Evolutionary conservation across 2,113 vertebrate species (phyloP).

Genomic region (Sciurus niger): DNA sequence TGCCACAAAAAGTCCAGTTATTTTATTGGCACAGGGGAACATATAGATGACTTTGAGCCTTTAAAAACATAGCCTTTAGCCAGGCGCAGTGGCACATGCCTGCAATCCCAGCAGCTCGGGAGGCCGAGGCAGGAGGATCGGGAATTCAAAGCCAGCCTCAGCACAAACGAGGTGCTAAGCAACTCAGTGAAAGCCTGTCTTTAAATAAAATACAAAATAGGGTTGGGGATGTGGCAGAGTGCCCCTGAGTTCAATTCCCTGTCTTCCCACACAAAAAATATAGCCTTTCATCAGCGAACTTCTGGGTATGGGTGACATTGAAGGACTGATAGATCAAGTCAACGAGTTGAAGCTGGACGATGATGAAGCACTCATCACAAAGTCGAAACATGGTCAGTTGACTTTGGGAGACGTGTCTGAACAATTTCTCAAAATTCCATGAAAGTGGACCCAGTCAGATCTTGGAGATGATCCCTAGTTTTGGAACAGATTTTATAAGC

Average conservation of each 20-base stretch:
- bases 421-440: slow-evolving; percentile 99
- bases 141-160: too few species aligned
- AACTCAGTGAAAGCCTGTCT: too few species aligned
- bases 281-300: slow-evolving; percentile 99
- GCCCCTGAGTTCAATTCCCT: too few species aligned
- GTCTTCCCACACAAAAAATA: slow-evolving; percentile 89
- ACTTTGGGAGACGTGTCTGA: slow-evolving; percentile 99
- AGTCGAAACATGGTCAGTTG: slow-evolving; percentile 99
- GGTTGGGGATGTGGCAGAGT: too few species aligned
- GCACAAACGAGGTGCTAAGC: too few species aligned
- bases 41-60: slow-evolving; percentile 99
- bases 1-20: slow-evolving; percentile 98
- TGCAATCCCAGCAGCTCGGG: too few species aligned
- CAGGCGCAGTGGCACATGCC: too few species aligned
- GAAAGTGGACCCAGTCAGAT: slow-evolving; percentile 99
- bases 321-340: slow-evolving; percentile 98
- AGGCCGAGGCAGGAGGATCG: too few species aligned
- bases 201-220: too few species aligned
- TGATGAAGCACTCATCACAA: slow-evolving; percentile 98
- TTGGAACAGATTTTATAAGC: slow-evolving; percentile 99
- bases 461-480: slow-evolving; percentile 99
- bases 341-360: slow-evolving; percentile 99
- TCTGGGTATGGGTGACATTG: slow-evolving; percentile 99
- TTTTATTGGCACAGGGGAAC: slow-evolving; percentile 99
- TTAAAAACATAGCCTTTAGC: slow-evolving; percentile 98